Percentiles rank a stretch among this genome's conserved stretches.
phyloP scores from a whole-genome alignment of 2,113 vertebrate genomes.

The Eretmodus cyanostictus region DNA sequence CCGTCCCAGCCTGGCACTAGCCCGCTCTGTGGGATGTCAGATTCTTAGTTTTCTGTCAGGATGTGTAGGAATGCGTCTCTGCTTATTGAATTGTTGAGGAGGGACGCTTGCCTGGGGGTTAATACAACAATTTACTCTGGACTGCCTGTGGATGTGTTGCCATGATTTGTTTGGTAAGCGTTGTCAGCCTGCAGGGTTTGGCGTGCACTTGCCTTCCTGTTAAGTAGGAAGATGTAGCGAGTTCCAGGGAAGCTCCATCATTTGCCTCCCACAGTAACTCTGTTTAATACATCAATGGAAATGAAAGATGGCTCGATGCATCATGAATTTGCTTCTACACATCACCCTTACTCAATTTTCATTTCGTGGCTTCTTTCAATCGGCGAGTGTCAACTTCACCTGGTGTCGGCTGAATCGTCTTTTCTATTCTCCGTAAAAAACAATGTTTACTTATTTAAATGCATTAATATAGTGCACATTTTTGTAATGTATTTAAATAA shows the following conservation, averaged over 20 bases:
- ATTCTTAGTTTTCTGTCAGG: slow-evolving; percentile 40
- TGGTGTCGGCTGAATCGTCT: not conserved
- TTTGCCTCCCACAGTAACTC: slow-evolving; percentile 50
- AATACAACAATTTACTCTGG: slow-evolving; percentile 71
- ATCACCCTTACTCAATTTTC: slow-evolving; percentile 30
- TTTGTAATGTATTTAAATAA: not conserved
- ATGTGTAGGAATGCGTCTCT: slow-evolving; percentile 57
- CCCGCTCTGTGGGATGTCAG: slow-evolving; percentile 24
- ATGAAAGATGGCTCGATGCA: slow-evolving; percentile 47
- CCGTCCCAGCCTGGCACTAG: not conserved
- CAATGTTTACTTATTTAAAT: not conserved
- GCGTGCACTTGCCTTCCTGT: slow-evolving; percentile 41
- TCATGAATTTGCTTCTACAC: slow-evolving; percentile 38
- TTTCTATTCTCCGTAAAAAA: not conserved
- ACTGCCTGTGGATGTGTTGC: slow-evolving; percentile 70
- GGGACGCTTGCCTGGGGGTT: slow-evolving; percentile 66
- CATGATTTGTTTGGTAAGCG: slow-evolving; percentile 67
- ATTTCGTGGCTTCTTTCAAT: not conserved
- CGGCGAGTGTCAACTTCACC: not conserved
- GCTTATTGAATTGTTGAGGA: slow-evolving; percentile 65
- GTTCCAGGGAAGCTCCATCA: slow-evolving; percentile 56
- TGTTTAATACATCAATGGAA: slow-evolving; percentile 57
- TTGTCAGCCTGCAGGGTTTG: slow-evolving; percentile 63
- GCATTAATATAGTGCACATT: not conserved
- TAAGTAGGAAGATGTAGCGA: slow-evolving; percentile 63